Evolutionary conservation across 2,797 vertebrate genomes (phyloP), one percentile per base, ranked within the genome.

Genomic region (Acrocephalus scirpaceus): DNA sequence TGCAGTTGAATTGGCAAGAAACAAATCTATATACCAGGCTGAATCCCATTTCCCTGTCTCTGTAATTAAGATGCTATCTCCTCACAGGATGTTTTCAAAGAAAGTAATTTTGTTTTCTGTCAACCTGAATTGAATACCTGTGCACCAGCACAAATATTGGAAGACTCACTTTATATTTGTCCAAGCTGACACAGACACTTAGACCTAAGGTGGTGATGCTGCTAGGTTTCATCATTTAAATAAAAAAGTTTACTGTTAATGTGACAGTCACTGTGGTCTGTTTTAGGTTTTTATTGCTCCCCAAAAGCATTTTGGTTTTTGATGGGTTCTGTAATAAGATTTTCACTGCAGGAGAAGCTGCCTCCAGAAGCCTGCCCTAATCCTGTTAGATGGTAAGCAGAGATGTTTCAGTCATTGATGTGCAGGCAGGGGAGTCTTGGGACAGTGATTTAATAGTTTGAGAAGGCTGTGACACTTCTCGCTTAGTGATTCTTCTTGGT

Each of bases 41-140:
- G 70, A 93, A 90, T 91, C 70, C 76, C 58, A 18, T 84, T 95
- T 84, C 62, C 51, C 48, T 47, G 32, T 54, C 66, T 62, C 36
- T 92, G 42, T 90, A 94, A 97, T 96, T 96, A 95, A 91, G 94
- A 94, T 92, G 65, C 54, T 94, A 11, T 91, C 51, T 0, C 76
- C 79, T 95, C 90, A 36, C 38, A 67, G 91, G 64, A 90, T 81
- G 64, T 94, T 95, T 93, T 86, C 79, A 70, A 70, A 81, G 76
- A 78, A 91, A 90, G 92, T 90, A 84, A 87, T 95, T 94, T 94
- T 86, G 75, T 92, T 93, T 93, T 90, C 91, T 90, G 82, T 88
- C 93, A 95, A 32, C 66, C 36, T 90, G 85, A 86, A 92, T 80
- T 75, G 88, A 93, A 83, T 86, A 84, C 81, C 69, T 84, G 62